Evolutionary conservation across 2,888 invertebrate species (phyloP).

Genomic region (Aleiodes testaceus): DNA sequence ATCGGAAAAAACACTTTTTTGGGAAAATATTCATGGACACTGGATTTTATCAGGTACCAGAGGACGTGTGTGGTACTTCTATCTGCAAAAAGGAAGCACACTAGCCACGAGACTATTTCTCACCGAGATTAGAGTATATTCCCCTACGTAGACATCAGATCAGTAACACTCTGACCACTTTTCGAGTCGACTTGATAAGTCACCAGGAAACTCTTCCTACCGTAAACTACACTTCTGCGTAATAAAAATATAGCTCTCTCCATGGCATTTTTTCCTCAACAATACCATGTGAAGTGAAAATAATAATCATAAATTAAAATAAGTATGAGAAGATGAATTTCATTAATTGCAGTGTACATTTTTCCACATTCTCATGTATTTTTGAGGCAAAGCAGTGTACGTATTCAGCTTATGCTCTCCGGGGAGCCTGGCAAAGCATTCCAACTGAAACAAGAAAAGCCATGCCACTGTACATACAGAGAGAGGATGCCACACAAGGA

Average conservation of each 20-base stretch:
- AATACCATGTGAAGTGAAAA: constrained; percentile 21
- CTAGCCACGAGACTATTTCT: constrained; percentile 55
- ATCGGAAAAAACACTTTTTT: no score
- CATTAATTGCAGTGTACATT: constrained; percentile 14
- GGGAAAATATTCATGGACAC: neutral
- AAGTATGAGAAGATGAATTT: constrained; percentile 12
- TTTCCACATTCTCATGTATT: constrained; percentile 22
- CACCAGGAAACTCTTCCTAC: constrained; percentile 43
- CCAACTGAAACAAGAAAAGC: constrained; percentile 52
- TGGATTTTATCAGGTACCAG: constrained; percentile 21
- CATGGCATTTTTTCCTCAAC: neutral
- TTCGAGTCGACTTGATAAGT: constrained; percentile 57
- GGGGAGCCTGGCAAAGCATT: constrained; percentile 64
- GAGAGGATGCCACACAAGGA: constrained; percentile 55
- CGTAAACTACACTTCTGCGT: constrained; percentile 19
- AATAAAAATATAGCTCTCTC: neutral
- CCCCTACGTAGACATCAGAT: constrained; percentile 51
- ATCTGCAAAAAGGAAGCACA: constrained; percentile 54
- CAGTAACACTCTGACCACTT: constrained; percentile 47
- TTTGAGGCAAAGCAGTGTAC: constrained; percentile 1
- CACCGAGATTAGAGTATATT: constrained; percentile 58
- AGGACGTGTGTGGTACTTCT: constrained; percentile 45
- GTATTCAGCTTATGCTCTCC: constrained; percentile 35
- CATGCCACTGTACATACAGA: constrained; percentile 55
- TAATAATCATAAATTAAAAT: constrained; percentile 16